Evolutionary conservation across 1,140 invertebrate genomes (phyloP), one percentile per base, ranked within the genome.

Genomic region (Danaus melanippus): DNA sequence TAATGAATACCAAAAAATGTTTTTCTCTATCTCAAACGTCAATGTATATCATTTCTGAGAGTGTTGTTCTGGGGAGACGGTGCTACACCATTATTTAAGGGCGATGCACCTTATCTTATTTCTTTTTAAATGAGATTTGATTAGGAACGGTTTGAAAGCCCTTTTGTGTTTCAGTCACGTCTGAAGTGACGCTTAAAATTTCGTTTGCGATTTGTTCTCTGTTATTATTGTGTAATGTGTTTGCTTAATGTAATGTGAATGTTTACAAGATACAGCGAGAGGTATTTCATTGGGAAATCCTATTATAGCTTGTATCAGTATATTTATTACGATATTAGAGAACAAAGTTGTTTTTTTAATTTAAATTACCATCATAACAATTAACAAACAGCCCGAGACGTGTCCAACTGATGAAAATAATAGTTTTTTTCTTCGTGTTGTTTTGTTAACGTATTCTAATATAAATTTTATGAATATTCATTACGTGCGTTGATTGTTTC

Each of bases 81-180:
- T 32, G n/a, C 10, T 17, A 15, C 49, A 15, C 41, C 12, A 12
- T 39, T 53, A 49, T 53, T 59, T 41, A 45, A 47, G 51, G 51
- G 17, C 46, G 57, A 45, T 58, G 47, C 41, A 53, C 49, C 49
- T 50, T 50, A 42, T 49, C 53, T 58, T 56, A 49, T 64, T 59
- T 45, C 61, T 47, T 55, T 59, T 59, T 59, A 64, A 64, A 55
- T 56, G 50, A 57, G 54, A 64, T 66, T 66, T 66, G 60, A 66
- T 62, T 66, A 62, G 56, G 52, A 54, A 50, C 60, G 60, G 53
- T 53, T 59, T 53, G 58, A 48, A 57, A 44, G 43, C 53, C 49
- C 56, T 67, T 62, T 64, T 60, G 58, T 63, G 64, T 60, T 56
- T 63, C 49, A 58, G 62, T 67, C 65, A 67, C 61, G 61, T 64